Conservation (phyloP, 2,797 vertebrate species). For the Squalus acanthias region DNA sequence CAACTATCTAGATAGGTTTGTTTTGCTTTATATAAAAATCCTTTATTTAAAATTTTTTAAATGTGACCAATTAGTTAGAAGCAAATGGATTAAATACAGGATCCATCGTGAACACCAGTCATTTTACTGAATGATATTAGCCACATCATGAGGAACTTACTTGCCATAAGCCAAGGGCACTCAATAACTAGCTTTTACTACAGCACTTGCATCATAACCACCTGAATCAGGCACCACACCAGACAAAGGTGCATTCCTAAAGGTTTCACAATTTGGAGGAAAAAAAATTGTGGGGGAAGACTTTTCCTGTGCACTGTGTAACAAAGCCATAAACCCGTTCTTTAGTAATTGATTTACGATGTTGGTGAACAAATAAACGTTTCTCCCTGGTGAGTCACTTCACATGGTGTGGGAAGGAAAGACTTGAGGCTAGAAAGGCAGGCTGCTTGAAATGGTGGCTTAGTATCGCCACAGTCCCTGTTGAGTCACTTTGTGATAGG, state of each 20-base stretch:
- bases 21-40: neutral
- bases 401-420: neutral
- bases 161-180: neutral
- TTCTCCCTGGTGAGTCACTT: neutral
- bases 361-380: neutral
- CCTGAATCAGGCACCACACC: neutral
- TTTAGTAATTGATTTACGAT: neutral
- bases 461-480: neutral
- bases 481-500: neutral
- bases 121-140: neutral
- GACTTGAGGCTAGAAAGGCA: neutral
- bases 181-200: neutral
- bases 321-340: neutral
- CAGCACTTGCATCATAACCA: neutral
- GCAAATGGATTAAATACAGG: neutral
- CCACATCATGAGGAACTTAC: neutral
- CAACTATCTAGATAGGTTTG: neutral
- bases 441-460: neutral
- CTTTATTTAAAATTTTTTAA: neutral
- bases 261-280: neutral
- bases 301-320: neutral
- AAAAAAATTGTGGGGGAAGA: neutral
- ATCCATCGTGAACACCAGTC: neutral
- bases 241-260: neutral
- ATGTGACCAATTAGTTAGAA: neutral